phyloP scores from a whole-genome alignment of 2,888 invertebrate species.

The Sesia bembeciformis region DNA sequence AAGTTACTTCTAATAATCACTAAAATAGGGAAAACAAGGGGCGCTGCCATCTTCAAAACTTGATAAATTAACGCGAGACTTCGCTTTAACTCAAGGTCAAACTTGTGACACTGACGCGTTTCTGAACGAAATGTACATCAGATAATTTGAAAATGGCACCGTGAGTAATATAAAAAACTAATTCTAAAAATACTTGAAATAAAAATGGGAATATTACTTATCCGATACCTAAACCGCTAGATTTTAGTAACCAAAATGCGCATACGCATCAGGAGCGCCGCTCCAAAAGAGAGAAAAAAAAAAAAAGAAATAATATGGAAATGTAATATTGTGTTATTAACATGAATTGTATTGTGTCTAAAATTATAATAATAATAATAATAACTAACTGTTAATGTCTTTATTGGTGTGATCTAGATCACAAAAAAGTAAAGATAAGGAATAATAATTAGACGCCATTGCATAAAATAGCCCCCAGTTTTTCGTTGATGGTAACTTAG shows the following conservation, averaged over 20 bases:
- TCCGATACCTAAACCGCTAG: conserved; percentile 49
- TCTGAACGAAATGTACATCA: conserved; percentile 16
- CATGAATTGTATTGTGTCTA: conserved; percentile 49
- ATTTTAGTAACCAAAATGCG: conserved; percentile 47
- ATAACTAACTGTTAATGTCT: conserved; percentile 71
- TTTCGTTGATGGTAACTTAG: not conserved
- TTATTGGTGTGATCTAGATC: conserved; percentile 69
- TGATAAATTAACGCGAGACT: too few species aligned
- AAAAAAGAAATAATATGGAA: conserved; percentile 42
- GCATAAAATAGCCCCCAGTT: conserved; percentile 25
- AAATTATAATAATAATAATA: conserved; percentile 41
- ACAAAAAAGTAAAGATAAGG: conserved; percentile 58
- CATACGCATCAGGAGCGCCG: conserved; percentile 37
- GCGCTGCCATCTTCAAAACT: conserved; percentile 40
- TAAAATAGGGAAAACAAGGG: conserved; percentile 27
- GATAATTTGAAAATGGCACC: conserved; percentile 50
- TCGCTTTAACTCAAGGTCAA: too few species aligned
- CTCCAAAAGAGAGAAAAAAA: conserved; percentile 28
- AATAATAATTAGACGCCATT: conserved; percentile 55
- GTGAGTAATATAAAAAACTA: conserved; percentile 30
- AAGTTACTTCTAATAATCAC: conserved; percentile 36
- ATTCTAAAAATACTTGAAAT: conserved; percentile 41
- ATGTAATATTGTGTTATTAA: conserved; percentile 45
- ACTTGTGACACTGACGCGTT: not conserved
- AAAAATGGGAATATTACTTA: conserved; percentile 67